Evolutionary conservation across 2,113 vertebrate species (phyloP), one percentile per base, ranked within the genome.

Genomic region (Zosterops pallidus): DNA sequence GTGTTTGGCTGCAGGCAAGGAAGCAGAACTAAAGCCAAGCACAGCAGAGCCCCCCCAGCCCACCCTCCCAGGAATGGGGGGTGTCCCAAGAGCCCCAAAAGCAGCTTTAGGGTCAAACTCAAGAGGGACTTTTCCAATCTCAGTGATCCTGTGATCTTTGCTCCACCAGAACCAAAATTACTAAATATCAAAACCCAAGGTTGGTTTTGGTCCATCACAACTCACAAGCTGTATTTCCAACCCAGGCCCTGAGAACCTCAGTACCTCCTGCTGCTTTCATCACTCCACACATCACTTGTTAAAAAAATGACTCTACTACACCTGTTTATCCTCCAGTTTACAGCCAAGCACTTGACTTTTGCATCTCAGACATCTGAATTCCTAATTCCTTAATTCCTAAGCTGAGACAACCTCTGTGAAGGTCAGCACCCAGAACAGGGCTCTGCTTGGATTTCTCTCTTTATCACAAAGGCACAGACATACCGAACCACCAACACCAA

Each of bases 401-500:
- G 11, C 39, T 18, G 28, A 20, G 1, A 4, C 10, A 15, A 4
- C 10, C 37, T 22, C 26, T 5, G 4, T 3, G 6, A 11, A 46
- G 67, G 24, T 15, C 57, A 64, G 10, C 7, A 18, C 23, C 64
- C 3, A 2, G 33, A 25, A 7, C 8, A 65, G 31, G 22, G 19
- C 35, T 47, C 69, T 21, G 46, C 53, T 25, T 25, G 53, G 20
- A 16, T 8, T 44, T 28, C 24, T 23, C 24, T 42, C 17, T 56
- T 33, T 20, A 35, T n/a, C 8, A 33, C 2, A 9, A 84, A 33
- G 72, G 17, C 39, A 24, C 52, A 64, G 21, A 98, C 98, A 5
- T 97, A 99, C 99, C 98, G 98, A 98, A 74, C 98, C 96, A 68
- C 98, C 98, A 53, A 98, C 98, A 59, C 99, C 99, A 96, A 99